Evolutionary conservation across 2,113 vertebrate species (phyloP).

Genomic region (Daboia siamensis): DNA sequence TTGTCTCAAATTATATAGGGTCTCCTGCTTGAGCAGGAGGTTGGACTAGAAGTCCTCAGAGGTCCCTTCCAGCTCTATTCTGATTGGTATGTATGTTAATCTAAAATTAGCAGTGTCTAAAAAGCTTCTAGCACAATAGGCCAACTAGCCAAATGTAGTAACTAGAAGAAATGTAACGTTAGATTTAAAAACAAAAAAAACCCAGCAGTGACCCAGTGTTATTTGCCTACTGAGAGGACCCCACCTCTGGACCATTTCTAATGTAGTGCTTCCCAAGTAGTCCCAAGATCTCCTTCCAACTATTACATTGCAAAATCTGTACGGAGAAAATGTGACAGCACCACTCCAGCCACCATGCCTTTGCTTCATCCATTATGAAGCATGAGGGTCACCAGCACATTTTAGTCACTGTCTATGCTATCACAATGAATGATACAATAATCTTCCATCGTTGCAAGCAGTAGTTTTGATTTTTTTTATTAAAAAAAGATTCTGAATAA

Average conservation of each 20-base stretch:
- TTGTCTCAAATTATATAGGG: background rate
- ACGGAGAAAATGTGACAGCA: background rate
- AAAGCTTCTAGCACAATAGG: background rate
- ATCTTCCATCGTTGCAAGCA: background rate
- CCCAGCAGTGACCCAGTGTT: background rate
- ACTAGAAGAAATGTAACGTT: background rate
- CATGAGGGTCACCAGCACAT: background rate
- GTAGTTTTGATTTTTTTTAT: background rate
- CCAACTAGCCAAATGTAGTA: background rate
- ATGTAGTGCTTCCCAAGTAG: background rate
- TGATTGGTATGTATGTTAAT: background rate
- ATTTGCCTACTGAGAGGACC: no score
- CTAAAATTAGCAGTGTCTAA: background rate
- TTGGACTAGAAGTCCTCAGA: background rate
- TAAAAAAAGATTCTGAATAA: background rate
- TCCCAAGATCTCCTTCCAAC: background rate
- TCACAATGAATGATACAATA: background rate
- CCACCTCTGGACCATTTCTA: background rate
- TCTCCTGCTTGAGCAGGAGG: background rate
- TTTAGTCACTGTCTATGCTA: background rate
- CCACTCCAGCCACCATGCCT: background rate
- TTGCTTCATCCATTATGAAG: background rate
- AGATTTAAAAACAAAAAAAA: no score
- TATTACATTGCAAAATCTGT: background rate
- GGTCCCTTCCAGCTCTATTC: background rate